Percentiles rank a stretch among this genome's conserved stretches.
Conservation (phyloP, 2,113 vertebrate species). For the Petrocephalus zakoni region DNA sequence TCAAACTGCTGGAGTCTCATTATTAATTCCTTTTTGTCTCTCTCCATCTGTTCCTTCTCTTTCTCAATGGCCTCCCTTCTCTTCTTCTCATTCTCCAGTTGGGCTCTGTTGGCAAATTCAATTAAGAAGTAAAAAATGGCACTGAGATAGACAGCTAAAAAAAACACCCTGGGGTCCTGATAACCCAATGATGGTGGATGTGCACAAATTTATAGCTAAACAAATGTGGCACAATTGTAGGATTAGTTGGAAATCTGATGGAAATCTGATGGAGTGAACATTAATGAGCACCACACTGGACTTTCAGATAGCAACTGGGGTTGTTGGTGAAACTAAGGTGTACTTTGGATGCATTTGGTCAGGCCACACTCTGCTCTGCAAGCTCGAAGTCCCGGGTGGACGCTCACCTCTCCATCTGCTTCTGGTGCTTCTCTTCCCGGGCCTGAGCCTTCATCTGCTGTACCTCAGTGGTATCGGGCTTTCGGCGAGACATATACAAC, state of each 20-base stretch:
- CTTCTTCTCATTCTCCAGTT: slow-evolving; percentile 84
- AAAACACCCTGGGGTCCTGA: neutral
- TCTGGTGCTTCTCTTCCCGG: slow-evolving; percentile 85
- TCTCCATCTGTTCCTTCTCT: slow-evolving; percentile 85
- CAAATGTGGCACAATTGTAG: neutral
- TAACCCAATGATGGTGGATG: neutral
- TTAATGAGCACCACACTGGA: neutral
- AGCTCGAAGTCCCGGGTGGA: neutral
- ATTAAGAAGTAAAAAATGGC: neutral
- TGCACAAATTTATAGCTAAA: neutral
- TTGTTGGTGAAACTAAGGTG: neutral
- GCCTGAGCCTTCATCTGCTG: slow-evolving; percentile 99
- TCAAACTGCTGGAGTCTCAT: slow-evolving; percentile 76
- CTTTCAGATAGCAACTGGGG: neutral
- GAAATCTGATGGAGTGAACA: neutral
- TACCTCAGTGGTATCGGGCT: slow-evolving; percentile 90
- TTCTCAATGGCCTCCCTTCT: slow-evolving; percentile 77
- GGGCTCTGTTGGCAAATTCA: slow-evolving; percentile 63
- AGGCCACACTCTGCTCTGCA: neutral
- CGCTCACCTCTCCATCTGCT: slow-evolving; percentile 78
- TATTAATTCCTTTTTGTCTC: slow-evolving; percentile 84
- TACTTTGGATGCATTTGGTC: neutral
- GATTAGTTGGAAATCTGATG: neutral
- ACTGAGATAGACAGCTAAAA: neutral
- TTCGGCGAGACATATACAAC: slow-evolving; percentile 86